phyloP scores from a whole-genome alignment of 1,140 invertebrate species.

The Matsumurasca onukii region DNA sequence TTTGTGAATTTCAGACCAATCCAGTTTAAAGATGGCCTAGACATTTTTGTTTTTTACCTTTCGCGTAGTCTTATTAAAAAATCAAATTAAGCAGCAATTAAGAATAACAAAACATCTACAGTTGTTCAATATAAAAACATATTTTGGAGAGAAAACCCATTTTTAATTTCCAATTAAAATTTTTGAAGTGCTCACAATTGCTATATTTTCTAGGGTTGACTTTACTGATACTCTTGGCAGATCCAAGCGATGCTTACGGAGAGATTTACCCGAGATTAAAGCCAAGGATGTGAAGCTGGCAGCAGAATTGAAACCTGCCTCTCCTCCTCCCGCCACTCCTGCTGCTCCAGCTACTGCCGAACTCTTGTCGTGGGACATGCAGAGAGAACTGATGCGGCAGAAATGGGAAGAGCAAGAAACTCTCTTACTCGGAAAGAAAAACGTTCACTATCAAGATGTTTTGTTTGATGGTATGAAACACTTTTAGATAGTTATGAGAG shows the following conservation, averaged over 20 bases:
- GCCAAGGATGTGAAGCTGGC: slow-evolving; percentile 61
- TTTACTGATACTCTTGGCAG: slow-evolving; percentile 86
- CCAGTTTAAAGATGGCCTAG: too few species aligned
- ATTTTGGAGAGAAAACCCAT: too few species aligned
- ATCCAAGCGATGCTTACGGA: slow-evolving; percentile 75
- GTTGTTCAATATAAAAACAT: too few species aligned
- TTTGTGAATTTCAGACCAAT: too few species aligned
- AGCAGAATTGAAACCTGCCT: slow-evolving; percentile 40
- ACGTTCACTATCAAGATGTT: slow-evolving; percentile 88
- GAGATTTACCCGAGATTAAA: slow-evolving; percentile 71
- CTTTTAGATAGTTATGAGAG: background rate
- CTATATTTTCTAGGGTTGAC: slow-evolving; percentile 78
- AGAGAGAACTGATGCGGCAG: slow-evolving; percentile 54
- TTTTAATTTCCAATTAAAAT: too few species aligned
- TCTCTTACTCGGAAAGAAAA: slow-evolving; percentile 55
- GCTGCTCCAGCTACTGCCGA: slow-evolving; percentile 38
- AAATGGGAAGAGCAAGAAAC: slow-evolving; percentile 69
- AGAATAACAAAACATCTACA: too few species aligned
- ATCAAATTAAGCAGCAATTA: too few species aligned
- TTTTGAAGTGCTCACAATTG: too few species aligned
- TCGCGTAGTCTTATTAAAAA: too few species aligned
- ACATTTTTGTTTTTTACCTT: too few species aligned
- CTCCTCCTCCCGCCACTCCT: slow-evolving; percentile 36
- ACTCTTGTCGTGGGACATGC: slow-evolving; percentile 54
- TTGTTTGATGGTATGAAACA: slow-evolving; percentile 71